Percentiles rank a stretch among this genome's conserved stretches.
These are phyloP conservation scores for Dasyprocta punctata DNA, from an alignment of 2,113 vertebrate species.

Conservation along the genomic window DNA sequence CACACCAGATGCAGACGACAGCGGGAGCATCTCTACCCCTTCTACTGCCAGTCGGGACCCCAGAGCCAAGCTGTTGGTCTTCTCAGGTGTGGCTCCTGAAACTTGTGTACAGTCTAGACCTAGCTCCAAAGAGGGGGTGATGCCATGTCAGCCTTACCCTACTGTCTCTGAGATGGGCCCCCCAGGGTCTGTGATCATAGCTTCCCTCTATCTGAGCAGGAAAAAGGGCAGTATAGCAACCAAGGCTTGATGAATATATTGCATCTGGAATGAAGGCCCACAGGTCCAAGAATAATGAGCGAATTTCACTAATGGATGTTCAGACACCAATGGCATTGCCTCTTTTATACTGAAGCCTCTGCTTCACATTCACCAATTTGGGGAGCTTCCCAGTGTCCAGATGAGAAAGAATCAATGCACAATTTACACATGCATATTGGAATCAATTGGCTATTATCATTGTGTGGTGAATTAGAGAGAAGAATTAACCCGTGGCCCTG, in stretches of 20 bases:
- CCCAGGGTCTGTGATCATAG: neutral
- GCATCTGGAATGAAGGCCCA: neutral
- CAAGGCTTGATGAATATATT: neutral
- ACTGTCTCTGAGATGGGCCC: neutral
- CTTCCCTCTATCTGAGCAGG: neutral
- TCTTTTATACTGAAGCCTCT: neutral
- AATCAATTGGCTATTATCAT: neutral
- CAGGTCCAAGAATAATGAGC: neutral
- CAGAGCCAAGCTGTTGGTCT: neutral
- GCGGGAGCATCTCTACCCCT: neutral
- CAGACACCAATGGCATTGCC: neutral
- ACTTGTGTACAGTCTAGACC: neutral
- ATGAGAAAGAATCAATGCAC: neutral
- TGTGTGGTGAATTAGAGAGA: neutral
- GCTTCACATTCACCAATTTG: neutral
- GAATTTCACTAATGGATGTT: neutral
- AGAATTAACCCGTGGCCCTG: neutral
- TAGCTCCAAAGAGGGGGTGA: neutral
- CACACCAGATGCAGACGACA: neutral
- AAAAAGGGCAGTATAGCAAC: accelerated
- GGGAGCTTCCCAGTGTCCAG: neutral
- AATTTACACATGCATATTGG: neutral
- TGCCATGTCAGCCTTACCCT: neutral
- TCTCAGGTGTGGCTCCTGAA: neutral
- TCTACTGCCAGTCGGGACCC: neutral